A percentile compares a stretch with the other conserved stretches of the same genome.
Conservation (phyloP, 2,113 vertebrate genomes). For the Craseonycteris thonglongyai region DNA sequence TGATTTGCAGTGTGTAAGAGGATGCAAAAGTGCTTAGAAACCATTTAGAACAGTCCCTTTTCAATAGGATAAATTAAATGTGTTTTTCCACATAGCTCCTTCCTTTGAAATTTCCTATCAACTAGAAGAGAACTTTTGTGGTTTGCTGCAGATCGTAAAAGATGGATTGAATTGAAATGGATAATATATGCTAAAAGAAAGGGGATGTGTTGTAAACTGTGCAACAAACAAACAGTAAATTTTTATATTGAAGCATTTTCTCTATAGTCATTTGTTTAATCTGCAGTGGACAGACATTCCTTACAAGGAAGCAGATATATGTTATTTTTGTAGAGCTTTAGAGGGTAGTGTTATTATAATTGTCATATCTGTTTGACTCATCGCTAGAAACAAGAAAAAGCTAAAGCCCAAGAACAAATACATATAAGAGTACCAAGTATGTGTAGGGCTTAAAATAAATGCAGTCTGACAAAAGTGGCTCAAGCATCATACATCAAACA, state of each 20-base stretch:
- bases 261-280: conserved; percentile 78
- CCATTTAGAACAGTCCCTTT: conserved; percentile 49
- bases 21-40: conserved; percentile 57
- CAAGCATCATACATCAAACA: conserved; percentile 93
- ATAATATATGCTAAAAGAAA: conserved; percentile 63
- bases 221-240: conserved; percentile 76
- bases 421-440: conserved; percentile 76
- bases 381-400: conserved; percentile 77
- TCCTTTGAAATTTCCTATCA: conserved; percentile 64
- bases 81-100: conserved; percentile 10
- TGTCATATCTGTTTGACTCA: conserved; percentile 80
- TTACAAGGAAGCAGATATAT: conserved; percentile 56
- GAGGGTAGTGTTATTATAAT: conserved; percentile 73
- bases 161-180: conserved; percentile 53
- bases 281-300: conserved; percentile 62
- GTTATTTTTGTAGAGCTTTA: conserved; percentile 77
- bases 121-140: conserved; percentile 64
- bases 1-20: conserved; percentile 66
- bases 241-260: conserved; percentile 67
- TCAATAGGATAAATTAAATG: conserved; percentile 62
- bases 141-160: conserved; percentile 56
- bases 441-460: conserved; percentile 85
- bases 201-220: conserved; percentile 81
- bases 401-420: conserved; percentile 71
- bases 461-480: conserved; percentile 90